Evolutionary conservation across 2,113 vertebrate species (phyloP), one percentile per base, ranked within the genome.

Genomic region (Coptodon rendalli): DNA sequence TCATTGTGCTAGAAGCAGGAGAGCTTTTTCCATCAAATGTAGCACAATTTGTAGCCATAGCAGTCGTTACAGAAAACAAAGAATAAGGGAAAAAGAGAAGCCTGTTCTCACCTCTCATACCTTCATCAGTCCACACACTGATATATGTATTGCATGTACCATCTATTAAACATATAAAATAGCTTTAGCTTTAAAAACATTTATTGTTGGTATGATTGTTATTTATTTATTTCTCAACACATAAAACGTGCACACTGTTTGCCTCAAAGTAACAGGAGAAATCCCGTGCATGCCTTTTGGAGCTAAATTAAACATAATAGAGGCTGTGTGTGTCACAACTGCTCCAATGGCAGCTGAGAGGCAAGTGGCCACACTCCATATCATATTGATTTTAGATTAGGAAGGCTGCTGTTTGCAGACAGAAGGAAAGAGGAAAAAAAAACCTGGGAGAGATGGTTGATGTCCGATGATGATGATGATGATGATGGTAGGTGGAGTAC

Each of bases 331-430:
- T 80, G 80, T 87, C 78, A 85, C 86, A 85, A 81, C 89, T 53
- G 50, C 73, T 81, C 53, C 8, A 82, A 92, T 80, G 73, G 87
- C 79, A 71, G 86, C 89, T 66, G 88, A 88, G 87, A 90, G 84
- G 79, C 80, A 81, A 86, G 84, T 54, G 68, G 90, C 50, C 56
- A 54, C 88, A 85, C 82, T 90, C 88, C 81, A 89, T 83, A 81
- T 68, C 71, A 6, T 89, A 93, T 94, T 91, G 94, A 95, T 93
- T 92, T 87, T 56, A 88, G 84, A 83, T 92, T 79, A 85, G 82
- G 27, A 61, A 76, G 81, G 68, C 86, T 87, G 88, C 79, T 50
- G 84, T 85, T 53, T 81, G 19, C 84, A 87, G 66, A 90, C 9
- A 73, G 48, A 81, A 14, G 56, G 82, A 84, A 40, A 45, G 82